Evolutionary conservation across 2,888 invertebrate genomes (phyloP).

Genomic region (Tinea pellionella): DNA sequence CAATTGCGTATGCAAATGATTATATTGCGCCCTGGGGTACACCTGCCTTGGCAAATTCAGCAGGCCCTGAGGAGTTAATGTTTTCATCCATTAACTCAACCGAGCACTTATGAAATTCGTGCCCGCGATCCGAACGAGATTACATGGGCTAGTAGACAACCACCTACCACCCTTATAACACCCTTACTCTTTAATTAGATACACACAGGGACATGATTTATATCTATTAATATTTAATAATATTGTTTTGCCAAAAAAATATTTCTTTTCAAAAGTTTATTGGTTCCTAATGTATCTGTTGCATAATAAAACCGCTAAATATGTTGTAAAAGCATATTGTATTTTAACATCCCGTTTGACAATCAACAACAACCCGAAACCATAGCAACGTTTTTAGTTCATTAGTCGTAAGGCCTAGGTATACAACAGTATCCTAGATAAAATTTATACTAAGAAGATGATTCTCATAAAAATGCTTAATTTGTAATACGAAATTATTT

Average conservation of each 20-base stretch:
- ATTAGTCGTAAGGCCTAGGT: too few species aligned
- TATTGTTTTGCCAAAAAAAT: not conserved
- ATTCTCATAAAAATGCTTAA: too few species aligned
- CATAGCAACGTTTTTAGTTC: too few species aligned
- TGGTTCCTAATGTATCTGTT: too few species aligned
- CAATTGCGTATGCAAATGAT: slow-evolving; percentile 41
- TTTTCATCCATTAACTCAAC: slow-evolving; percentile 61
- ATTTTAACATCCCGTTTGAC: too few species aligned
- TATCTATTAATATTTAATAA: not conserved
- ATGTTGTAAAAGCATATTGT: too few species aligned
- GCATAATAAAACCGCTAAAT: too few species aligned
- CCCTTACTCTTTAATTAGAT: slow-evolving; percentile 6
- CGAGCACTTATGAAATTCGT: slow-evolving; percentile 64
- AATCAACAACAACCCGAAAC: too few species aligned
- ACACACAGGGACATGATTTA: not conserved
- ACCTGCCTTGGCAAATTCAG: slow-evolving; percentile 26
- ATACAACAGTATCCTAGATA: too few species aligned
- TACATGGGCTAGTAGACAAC: slow-evolving; percentile 48
- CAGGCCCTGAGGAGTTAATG: slow-evolving; percentile 51
- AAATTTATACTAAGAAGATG: too few species aligned
- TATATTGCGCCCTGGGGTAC: slow-evolving; percentile 20
- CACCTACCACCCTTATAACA: not conserved
- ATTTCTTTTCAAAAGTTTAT: too few species aligned
- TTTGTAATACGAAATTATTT: too few species aligned
- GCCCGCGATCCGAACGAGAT: slow-evolving; percentile 60